phyloP scores from a whole-genome alignment of 2,888 invertebrate species.

The Sphecodes monilicornis region DNA sequence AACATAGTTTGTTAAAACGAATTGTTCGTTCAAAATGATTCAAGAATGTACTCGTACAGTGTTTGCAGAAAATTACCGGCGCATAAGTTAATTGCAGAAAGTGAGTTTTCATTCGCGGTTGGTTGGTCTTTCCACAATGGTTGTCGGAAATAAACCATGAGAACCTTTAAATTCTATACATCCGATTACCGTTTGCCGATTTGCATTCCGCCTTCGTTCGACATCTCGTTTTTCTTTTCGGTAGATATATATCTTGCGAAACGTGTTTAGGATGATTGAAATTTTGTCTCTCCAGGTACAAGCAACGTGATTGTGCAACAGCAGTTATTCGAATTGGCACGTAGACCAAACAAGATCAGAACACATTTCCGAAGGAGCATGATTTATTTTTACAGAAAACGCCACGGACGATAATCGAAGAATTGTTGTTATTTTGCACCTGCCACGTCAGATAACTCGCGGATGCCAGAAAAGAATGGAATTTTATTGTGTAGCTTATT shows the following conservation, averaged over 20 bases:
- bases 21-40: too few relatives aligned
- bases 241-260: conserved; percentile 24
- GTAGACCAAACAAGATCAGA: background rate
- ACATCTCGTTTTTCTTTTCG: background rate
- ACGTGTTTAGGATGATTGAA: conserved; percentile 26
- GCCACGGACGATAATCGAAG: background rate
- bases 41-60: background rate
- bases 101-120: background rate
- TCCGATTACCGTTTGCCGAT: conserved; percentile 34
- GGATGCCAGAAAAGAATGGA: background rate
- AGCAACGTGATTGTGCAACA: conserved; percentile 25
- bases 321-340: conserved; percentile 14
- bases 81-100: background rate
- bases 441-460: background rate
- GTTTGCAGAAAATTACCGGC: background rate
- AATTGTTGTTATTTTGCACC: background rate
- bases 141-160: background rate
- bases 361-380: background rate
- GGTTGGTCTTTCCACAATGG: background rate
- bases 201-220: conserved; percentile 23
- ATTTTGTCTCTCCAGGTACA: conserved; percentile 4
- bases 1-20: background rate
- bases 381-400: background rate
- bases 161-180: conserved; percentile 15
- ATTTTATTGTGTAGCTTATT: background rate